phyloP scores from a whole-genome alignment of 2,888 invertebrate species.

The Pseudoips prasinana region DNA sequence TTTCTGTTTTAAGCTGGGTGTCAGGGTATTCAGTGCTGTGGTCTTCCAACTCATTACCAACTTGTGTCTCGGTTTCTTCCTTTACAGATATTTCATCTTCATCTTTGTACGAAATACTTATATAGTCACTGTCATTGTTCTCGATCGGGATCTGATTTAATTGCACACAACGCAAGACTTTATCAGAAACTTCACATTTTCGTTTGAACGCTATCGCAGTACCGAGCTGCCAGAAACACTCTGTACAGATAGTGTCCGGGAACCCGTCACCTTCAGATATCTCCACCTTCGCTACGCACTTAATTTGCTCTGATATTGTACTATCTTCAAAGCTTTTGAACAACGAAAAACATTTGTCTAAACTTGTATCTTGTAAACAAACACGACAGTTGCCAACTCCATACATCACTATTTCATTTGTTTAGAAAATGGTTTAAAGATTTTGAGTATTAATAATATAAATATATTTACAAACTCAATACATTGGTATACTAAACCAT shows the following conservation, averaged over 20 bases:
- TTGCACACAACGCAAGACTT: constrained; percentile 34
- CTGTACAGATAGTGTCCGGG: constrained; percentile 58
- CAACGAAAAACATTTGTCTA: constrained; percentile 46
- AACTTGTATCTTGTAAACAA: constrained; percentile 40
- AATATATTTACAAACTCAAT: too few relatives aligned
- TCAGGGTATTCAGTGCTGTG: background rate
- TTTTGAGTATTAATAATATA: too few relatives aligned
- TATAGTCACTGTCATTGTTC: too few relatives aligned
- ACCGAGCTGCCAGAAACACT: constrained; percentile 57
- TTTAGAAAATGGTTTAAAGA: too few relatives aligned
- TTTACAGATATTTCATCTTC: constrained; percentile 3
- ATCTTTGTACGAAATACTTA: too few relatives aligned
- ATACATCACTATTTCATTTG: too few relatives aligned
- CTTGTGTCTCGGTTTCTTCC: constrained; percentile 8
- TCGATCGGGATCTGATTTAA: too few relatives aligned
- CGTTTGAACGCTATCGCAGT: constrained; percentile 55
- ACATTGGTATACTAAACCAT: too few relatives aligned
- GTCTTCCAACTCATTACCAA: constrained; percentile 9
- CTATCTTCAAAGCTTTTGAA: constrained; percentile 52
- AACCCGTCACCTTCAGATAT: constrained; percentile 55
- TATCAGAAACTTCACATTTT: constrained; percentile 57
- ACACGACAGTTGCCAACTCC: constrained; percentile 46
- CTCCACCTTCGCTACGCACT: constrained; percentile 50
- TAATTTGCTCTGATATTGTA: constrained; percentile 52
- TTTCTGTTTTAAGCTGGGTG: background rate